These are phyloP conservation scores for Anguilla rostrata DNA, from an alignment of 2,113 vertebrate genomes.

Conservation along the genomic window DNA sequence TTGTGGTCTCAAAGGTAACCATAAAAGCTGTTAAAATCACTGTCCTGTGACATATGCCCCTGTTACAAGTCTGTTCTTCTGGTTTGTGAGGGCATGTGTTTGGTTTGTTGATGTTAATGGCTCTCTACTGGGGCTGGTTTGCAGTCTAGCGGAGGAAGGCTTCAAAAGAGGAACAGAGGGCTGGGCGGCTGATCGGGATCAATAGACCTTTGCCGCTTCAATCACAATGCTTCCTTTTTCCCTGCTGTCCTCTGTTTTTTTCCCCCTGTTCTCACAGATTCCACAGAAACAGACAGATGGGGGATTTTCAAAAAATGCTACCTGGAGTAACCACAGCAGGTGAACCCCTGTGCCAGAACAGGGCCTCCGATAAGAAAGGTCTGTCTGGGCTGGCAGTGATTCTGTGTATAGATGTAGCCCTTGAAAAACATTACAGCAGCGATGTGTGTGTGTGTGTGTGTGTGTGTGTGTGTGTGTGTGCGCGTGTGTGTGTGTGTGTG, in stretches of 20 bases:
- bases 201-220: conserved; percentile 5
- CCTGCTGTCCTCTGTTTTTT: neutral
- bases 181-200: conserved; percentile 5
- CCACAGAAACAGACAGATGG: neutral
- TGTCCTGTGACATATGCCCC: neutral
- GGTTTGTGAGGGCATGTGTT: neutral
- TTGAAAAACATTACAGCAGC: neutral
- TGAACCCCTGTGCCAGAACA: neutral
- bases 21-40: neutral
- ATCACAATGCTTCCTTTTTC: neutral
- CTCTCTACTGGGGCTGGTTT: neutral
- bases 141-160: neutral
- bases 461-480: neutral
- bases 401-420: neutral
- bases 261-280: neutral
- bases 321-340: neutral
- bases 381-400: neutral
- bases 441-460: neutral
- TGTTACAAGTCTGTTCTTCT: neutral
- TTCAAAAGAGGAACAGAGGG: neutral
- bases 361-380: neutral
- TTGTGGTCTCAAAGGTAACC: neutral
- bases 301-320: neutral
- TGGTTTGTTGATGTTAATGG: neutral
- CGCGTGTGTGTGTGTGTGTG: neutral